A percentile compares a stretch with the other conserved stretches of the same genome.
phyloP scores from a whole-genome alignment of 2,113 vertebrate species.

The Triplophysa tibetana region DNA sequence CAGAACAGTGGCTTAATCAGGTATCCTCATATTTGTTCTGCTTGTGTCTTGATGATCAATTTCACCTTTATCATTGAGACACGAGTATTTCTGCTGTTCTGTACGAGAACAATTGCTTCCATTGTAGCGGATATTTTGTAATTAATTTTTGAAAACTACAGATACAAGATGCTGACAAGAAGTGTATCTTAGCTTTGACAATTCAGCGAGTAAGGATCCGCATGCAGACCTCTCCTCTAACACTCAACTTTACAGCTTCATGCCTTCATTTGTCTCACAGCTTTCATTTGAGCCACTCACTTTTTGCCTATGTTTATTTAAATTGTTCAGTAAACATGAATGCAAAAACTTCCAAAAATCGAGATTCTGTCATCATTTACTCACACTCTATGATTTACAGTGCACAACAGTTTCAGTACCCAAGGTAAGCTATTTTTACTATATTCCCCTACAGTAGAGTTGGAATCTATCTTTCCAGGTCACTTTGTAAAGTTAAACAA shows the following conservation, averaged over 20 bases:
- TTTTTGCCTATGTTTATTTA: too few relatives aligned
- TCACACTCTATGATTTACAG: too few relatives aligned
- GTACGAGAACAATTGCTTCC: conserved; percentile 18
- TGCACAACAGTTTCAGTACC: too few relatives aligned
- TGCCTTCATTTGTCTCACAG: not conserved
- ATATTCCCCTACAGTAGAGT: not conserved
- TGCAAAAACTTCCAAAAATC: not conserved
- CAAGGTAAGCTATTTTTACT: not conserved
- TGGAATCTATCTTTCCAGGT: not conserved
- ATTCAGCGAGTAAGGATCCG: conserved; percentile 29
- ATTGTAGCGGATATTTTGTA: conserved; percentile 42
- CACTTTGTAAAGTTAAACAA: not conserved
- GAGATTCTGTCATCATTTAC: too few relatives aligned
- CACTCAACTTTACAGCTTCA: conserved; percentile 16
- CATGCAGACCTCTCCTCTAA: not conserved
- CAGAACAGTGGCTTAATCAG: not conserved
- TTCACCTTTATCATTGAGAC: conserved; percentile 19
- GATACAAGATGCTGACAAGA: conserved; percentile 18
- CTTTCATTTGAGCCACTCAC: too few relatives aligned
- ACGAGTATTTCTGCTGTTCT: not conserved
- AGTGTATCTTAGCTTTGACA: conserved; percentile 1
- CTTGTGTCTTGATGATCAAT: conserved; percentile 4
- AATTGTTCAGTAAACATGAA: not conserved
- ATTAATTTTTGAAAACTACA: conserved; percentile 35
- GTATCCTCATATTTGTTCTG: conserved; percentile 22